Evolutionary conservation across 1,140 invertebrate species (phyloP), one percentile per base, ranked within the genome.

Genomic region (Drosophila burlai): DNA sequence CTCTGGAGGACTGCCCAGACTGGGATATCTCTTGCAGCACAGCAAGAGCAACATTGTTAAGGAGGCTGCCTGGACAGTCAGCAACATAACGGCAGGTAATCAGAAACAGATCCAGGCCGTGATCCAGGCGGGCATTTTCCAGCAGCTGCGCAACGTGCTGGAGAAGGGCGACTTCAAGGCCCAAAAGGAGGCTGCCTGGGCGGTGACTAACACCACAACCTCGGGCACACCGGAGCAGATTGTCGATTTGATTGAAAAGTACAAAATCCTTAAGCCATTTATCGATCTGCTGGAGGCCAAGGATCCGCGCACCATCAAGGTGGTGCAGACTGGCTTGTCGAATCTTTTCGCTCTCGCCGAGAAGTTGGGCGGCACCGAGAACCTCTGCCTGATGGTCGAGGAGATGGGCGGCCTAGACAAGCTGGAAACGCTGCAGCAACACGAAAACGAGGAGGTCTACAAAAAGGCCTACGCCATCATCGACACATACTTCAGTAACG

Each of bases 21-120:
- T 99, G 58, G 94, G 94, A 8, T 91, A 93, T 11, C 94, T 99
- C 11, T 93, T 99, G 16, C 94, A 95, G 45, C 97, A 98, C 91
- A 92, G 92, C 7, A 97, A 97, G 76, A 93, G 95, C 36, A 96
- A 96, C 52, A 95, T 96, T 66, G 95, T 96, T 49, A 97, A 97
- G 93, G 99, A 99, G 94, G 98, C 99, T 3, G 98, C 99, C 1
- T 99, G 99, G 99, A 99, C 99, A 66, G 94, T 99, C n/a, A 99
- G 98, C 42, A 99, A 99, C 93, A 97, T 99, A 11, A 98, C 99
- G 47, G 99, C 99, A 42, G 99, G 99, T 40, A 99, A 99, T 92
- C 96, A 97, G 76, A 94, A 95, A 11, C 99, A 99, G 94, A 98
- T 99, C 47, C 98, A 99, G 93, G 96, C 96, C 50, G 98, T 99